Evolutionary conservation across 2,888 invertebrate genomes (phyloP).

Genomic region (Drosophila koepferae): DNA sequence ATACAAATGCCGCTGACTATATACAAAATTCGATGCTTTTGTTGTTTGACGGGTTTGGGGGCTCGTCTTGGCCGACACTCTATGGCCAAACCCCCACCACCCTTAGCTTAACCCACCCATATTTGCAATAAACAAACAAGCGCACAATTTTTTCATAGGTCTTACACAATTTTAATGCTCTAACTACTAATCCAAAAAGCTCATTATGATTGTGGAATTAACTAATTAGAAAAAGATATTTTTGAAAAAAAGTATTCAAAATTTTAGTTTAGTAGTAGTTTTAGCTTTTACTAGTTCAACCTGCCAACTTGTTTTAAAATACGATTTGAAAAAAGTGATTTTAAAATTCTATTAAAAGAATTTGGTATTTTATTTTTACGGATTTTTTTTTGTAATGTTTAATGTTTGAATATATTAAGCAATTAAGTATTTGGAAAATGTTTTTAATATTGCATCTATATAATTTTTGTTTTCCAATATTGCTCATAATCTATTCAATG

Average conservation of each 20-base stretch:
- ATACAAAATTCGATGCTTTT: slow-evolving; percentile 79
- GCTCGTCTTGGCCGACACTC: slow-evolving; percentile 34
- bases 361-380: too few species aligned
- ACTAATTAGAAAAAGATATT: too few species aligned
- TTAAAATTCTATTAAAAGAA: neutral
- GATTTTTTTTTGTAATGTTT: too few species aligned
- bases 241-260: too few species aligned
- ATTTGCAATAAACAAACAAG: slow-evolving; percentile 68
- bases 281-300: too few species aligned
- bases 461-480: too few species aligned
- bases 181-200: neutral
- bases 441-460: too few species aligned
- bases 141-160: slow-evolving; percentile 5
- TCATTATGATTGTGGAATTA: neutral
- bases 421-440: too few species aligned
- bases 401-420: too few species aligned
- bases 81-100: neutral
- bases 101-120: slow-evolving; percentile 52
- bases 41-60: slow-evolving; percentile 50
- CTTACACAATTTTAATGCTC: slow-evolving; percentile 34
- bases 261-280: too few species aligned
- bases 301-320: too few species aligned
- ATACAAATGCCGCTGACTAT: slow-evolving; percentile 77
- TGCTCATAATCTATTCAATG: too few species aligned
- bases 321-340: neutral